Base-by-base conservation (phyloP, 2,888 invertebrate genomes). In the Ophioninae sp. region DNA sequence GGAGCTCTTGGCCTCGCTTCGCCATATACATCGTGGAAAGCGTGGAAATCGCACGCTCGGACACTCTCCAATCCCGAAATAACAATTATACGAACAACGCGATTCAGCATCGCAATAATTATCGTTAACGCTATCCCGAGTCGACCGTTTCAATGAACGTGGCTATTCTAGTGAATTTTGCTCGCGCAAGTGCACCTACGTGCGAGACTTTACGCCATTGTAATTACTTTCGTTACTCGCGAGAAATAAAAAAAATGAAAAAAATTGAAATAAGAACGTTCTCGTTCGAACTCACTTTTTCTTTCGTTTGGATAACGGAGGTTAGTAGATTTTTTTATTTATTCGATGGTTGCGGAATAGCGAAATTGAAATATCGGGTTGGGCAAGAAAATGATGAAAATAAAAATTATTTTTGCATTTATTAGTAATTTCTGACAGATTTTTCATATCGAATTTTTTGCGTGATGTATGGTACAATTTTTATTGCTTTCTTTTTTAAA, bases 1-100 rank as follows among this genome's bases (percentile, higher is more conserved):
- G 84, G 88, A 89, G 82, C 88, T 87, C 56, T 61, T 78, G 85
- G 50, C 69, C n/a, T n/a, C 13, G 41, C 57, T 10, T 70, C 23
- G 72, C 50, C 50, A 17, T 50, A 50, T 50, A 50, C 39, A 21
- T 61, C 78, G 64, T 44, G 67, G 64, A 81, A 84, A 82, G 81
- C 81, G 84, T 82, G 78, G 61, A 82, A 85, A 84, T 82, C 65
- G 30, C 21, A 57, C 37, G 56, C 50, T 44, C 20, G 76, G 50
- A 68, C 44, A 41, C 37, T 3, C 65, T 37, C 62, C 30, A 72
- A 80, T 67, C 41, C 41, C 57, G 44, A 75, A 57, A 78, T 61
- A 76, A 72, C 41, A 61, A 75, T 72, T 41, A 30, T 64, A 65
- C 37, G 50, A n/a, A 50, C 41, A 50, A 39, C 21, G 6, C 10